Conservation (phyloP, 2,113 vertebrate genomes). For the Callaeas wilsoni region DNA sequence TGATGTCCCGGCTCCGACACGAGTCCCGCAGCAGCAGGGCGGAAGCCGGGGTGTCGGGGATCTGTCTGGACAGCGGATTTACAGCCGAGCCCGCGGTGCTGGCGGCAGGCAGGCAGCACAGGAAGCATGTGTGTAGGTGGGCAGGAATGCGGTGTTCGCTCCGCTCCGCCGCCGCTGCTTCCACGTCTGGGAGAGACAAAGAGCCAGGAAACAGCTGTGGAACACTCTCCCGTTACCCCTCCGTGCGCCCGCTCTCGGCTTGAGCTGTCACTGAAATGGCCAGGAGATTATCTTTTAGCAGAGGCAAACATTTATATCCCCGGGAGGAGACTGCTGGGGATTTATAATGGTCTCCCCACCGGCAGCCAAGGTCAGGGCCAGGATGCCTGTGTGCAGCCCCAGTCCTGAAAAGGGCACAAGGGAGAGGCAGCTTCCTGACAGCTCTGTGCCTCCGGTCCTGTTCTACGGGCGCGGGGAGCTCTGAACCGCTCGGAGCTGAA, state of each 20-base stretch:
- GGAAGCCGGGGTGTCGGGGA: not conserved
- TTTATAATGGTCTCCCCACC: not conserved
- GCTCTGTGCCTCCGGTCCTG: not conserved
- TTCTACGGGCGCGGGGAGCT: not conserved
- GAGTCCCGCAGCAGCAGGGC: not conserved
- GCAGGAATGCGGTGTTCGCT: constrained; percentile 33
- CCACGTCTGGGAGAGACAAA: not conserved
- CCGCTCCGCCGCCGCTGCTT: not conserved
- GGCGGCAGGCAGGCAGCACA: not conserved
- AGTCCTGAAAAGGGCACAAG: not conserved
- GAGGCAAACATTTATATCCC: not conserved
- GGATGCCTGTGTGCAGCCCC: not conserved
- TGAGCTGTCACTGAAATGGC: not conserved
- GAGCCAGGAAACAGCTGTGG: constrained; percentile 22
- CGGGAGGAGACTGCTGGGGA: not conserved
- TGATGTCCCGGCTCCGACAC: not conserved
- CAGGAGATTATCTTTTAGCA: not conserved
- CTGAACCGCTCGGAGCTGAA: not conserved
- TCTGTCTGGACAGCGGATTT: not conserved
- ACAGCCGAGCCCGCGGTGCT: not conserved
- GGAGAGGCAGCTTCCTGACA: not conserved
- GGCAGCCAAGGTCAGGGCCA: not conserved
- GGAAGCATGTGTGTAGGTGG: constrained; percentile 55
- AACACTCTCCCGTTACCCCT: not conserved
- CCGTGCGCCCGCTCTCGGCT: not conserved